Evolutionary conservation across 2,888 invertebrate genomes (phyloP).

Genomic region (Augiades crinisus): DNA sequence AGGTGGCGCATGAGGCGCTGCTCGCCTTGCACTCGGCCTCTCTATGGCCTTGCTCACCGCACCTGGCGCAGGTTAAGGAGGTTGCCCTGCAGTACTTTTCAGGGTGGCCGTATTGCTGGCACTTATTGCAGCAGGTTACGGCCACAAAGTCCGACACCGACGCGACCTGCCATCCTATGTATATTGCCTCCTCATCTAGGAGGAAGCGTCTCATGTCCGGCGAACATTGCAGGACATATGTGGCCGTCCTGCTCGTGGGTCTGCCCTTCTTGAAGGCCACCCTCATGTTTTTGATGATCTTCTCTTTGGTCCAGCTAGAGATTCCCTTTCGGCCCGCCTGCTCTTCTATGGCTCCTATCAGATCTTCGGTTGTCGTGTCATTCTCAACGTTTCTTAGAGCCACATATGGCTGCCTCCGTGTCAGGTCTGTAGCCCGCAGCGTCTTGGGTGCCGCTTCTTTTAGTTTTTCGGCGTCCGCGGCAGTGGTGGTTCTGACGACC

Average conservation of each 20-base stretch:
- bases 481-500: too few relatives aligned
- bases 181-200: not conserved
- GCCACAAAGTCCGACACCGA: not conserved
- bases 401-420: not conserved
- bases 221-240: not conserved
- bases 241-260: not conserved
- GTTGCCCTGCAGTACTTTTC: slow-evolving; percentile 26
- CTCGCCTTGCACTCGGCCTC: not conserved
- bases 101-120: slow-evolving; percentile 33
- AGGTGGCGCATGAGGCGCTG: not conserved
- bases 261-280: not conserved
- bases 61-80: not conserved
- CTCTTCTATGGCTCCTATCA: not conserved
- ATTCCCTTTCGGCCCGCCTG: not conserved
- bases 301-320: not conserved
- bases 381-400: not conserved
- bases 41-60: not conserved
- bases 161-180: slow-evolving; percentile 2
- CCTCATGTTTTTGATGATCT: not conserved
- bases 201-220: not conserved
- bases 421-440: not conserved
- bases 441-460: not conserved
- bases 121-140: slow-evolving; percentile 14
- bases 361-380: not conserved
- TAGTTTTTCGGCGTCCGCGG: not conserved